phyloP scores from a whole-genome alignment of 35 echinoderm and acorn worm genomes.

The Acanthaster planci region DNA sequence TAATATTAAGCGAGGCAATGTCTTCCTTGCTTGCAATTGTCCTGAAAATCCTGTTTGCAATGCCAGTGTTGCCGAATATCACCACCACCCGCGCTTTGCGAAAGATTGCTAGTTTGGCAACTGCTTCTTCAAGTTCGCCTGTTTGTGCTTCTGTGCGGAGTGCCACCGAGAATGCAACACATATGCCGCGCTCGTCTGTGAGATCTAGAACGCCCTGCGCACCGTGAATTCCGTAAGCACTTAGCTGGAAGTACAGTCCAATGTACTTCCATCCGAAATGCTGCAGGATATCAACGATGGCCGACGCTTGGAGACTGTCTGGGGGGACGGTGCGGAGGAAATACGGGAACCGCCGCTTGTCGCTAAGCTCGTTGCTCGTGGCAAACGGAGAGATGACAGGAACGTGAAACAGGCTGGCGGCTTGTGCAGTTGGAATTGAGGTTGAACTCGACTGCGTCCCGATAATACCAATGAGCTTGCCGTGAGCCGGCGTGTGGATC shows the following conservation, averaged over 20 bases:
- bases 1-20: too few relatives aligned
- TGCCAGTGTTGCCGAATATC: too few relatives aligned
- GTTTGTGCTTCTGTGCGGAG: too few relatives aligned
- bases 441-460: neutral
- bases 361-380: slow-evolving; percentile 40
- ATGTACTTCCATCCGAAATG: slow-evolving; percentile 47
- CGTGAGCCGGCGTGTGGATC: neutral
- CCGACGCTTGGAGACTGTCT: slow-evolving; percentile 41
- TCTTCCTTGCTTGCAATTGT: too few relatives aligned
- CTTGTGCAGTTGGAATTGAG: neutral
- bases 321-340: slow-evolving; percentile 49
- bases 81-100: too few relatives aligned
- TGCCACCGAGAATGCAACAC: too few relatives aligned
- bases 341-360: slow-evolving; percentile 34
- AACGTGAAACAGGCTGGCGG: neutral
- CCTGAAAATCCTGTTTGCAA: too few relatives aligned
- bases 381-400: slow-evolving; percentile 28
- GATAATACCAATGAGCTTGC: slow-evolving; percentile 9
- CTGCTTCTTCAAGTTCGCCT: too few relatives aligned
- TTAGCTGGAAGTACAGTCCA: neutral
- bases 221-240: slow-evolving; percentile 29
- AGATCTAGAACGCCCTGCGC: too few relatives aligned
- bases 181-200: too few relatives aligned
- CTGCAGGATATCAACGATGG: slow-evolving; percentile 34
- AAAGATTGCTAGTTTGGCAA: too few relatives aligned